phyloP scores from a whole-genome alignment of 92 coral and sea anemone species.

The Hydrozoanthus gracilis region DNA sequence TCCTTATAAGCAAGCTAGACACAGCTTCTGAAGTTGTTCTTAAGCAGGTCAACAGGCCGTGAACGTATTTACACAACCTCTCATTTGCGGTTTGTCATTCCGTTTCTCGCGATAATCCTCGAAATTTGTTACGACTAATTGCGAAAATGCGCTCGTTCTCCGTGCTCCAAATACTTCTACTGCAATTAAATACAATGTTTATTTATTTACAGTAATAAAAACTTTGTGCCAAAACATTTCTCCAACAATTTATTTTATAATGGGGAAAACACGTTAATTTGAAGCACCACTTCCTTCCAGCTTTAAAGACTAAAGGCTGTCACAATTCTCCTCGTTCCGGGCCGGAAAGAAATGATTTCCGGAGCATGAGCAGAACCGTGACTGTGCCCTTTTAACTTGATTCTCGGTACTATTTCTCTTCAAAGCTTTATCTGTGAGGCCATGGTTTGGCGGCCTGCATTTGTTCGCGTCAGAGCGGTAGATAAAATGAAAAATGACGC shows the following conservation, averaged over 20 bases:
- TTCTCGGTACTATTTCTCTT: too few relatives aligned
- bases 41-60: neutral
- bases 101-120: constrained; percentile 2
- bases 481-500: constrained; percentile 41
- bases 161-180: constrained; percentile 15
- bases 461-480: constrained; percentile 28
- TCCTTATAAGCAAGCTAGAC: neutral
- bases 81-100: constrained; percentile 18
- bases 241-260: neutral
- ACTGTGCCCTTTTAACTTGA: too few relatives aligned
- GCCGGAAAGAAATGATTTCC: neutral
- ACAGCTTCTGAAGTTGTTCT: constrained; percentile 22
- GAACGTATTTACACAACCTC: constrained; percentile 32
- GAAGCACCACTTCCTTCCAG: neutral
- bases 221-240: neutral
- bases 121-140: neutral
- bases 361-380: too few relatives aligned
- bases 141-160: constrained; percentile 1
- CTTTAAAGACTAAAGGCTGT: too few relatives aligned
- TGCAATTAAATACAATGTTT: neutral
- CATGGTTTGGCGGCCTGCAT: constrained; percentile 8
- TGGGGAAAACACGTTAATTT: neutral
- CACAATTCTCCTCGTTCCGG: too few relatives aligned
- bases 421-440: neutral
- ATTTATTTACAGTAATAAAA: constrained; percentile 21